Conservation (phyloP, 1,140 invertebrate genomes). For the Anoplophora glabripennis region DNA sequence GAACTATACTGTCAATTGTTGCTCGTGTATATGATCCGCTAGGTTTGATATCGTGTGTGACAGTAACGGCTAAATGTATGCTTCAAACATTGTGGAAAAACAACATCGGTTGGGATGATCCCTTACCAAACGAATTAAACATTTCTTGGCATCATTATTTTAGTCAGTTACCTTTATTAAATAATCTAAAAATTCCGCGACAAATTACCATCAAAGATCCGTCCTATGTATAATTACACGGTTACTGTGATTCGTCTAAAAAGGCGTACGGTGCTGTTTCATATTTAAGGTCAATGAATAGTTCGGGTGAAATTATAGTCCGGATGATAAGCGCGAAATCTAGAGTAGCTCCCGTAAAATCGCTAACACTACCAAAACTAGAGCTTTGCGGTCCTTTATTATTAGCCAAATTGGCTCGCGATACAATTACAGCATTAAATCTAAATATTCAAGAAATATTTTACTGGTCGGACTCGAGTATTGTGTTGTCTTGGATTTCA, state of each 20-base stretch:
- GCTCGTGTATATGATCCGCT: slow-evolving; percentile 44
- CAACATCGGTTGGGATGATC: slow-evolving; percentile 46
- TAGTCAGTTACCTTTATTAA: background rate
- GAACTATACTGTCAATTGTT: slow-evolving; percentile 14
- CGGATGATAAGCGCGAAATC: slow-evolving; percentile 19
- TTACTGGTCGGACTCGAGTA: too few relatives aligned
- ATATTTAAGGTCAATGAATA: slow-evolving; percentile 35
- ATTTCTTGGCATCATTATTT: background rate
- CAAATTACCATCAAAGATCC: slow-evolving; percentile 7
- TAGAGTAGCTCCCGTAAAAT: slow-evolving; percentile 44
- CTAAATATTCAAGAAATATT: background rate
- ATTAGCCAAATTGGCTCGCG: slow-evolving; percentile 6
- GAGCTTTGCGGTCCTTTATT: slow-evolving; percentile 32
- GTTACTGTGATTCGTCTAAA: slow-evolving; percentile 43
- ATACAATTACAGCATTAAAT: too few relatives aligned
- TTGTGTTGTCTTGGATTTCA: too few relatives aligned
- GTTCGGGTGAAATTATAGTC: slow-evolving; percentile 1
- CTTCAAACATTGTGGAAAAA: slow-evolving; percentile 43
- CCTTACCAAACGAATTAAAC: slow-evolving; percentile 32
- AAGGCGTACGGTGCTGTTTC: slow-evolving; percentile 27
- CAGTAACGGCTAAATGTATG: slow-evolving; percentile 44
- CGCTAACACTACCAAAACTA: slow-evolving; percentile 33
- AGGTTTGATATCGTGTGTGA: slow-evolving; percentile 44
- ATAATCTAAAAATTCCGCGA: background rate
- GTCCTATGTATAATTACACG: slow-evolving; percentile 25